Percentiles rank a stretch among this genome's conserved stretches.
Evolutionary conservation across 2,113 vertebrate genomes (phyloP).

Genomic region (Pteruthius melanotis): DNA sequence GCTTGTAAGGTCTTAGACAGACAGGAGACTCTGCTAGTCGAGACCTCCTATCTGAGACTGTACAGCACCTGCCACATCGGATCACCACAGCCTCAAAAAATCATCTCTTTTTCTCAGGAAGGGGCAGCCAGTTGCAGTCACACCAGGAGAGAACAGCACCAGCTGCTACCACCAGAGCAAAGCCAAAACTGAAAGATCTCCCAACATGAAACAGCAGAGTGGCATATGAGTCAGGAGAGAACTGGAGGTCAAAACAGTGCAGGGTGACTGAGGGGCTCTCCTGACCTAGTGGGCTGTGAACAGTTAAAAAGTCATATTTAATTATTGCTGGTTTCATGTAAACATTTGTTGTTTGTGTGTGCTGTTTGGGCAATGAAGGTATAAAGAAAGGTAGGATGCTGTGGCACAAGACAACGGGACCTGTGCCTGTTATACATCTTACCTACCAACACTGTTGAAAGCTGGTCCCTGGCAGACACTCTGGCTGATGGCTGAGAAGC

Average conservation of each 20-base stretch:
- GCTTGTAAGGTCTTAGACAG: neutral
- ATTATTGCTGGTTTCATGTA: neutral
- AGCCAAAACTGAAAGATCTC: neutral
- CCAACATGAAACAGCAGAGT: neutral
- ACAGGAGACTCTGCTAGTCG: fast-evolving
- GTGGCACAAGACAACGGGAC: neutral
- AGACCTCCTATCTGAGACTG: neutral
- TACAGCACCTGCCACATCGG: neutral
- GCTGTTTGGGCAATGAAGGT: neutral
- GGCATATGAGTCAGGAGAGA: neutral
- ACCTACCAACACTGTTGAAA: neutral
- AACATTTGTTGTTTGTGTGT: neutral
- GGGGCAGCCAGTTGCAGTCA: neutral
- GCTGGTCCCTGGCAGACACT: neutral
- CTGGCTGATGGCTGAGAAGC: neutral
- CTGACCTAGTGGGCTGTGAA: fast-evolving
- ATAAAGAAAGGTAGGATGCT: neutral
- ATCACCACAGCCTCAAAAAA: neutral
- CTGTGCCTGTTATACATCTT: neutral
- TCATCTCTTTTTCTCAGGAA: neutral
- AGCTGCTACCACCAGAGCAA: neutral
- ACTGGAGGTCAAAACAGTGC: neutral
- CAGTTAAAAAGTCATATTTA: neutral
- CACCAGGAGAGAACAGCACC: neutral
- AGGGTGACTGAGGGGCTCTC: neutral